Conservation (phyloP, 2,888 invertebrate species). For the Agrochola circellaris region DNA sequence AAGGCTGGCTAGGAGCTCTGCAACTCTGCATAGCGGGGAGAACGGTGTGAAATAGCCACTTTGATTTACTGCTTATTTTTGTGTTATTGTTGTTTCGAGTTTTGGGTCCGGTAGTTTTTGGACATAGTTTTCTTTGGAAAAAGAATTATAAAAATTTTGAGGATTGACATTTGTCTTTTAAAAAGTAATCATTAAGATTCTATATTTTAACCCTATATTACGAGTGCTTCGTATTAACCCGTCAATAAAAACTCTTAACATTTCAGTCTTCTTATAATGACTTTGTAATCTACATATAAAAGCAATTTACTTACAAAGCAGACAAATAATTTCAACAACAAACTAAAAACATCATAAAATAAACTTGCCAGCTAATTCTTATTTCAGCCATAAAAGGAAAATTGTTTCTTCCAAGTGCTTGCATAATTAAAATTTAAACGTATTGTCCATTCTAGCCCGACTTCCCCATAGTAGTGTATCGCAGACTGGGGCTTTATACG, state of each 20-base stretch:
- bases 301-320: slow-evolving; percentile 14
- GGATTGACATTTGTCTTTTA: background rate
- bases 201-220: background rate
- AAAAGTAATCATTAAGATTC: background rate
- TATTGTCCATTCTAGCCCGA: slow-evolving; percentile 82
- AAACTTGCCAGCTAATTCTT: slow-evolving; percentile 66
- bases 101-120: slow-evolving; percentile 17
- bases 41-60: slow-evolving; percentile 66
- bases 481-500: slow-evolving; percentile 89
- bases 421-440: slow-evolving; percentile 87
- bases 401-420: slow-evolving; percentile 72
- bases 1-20: slow-evolving; percentile 82
- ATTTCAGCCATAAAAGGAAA: slow-evolving; percentile 72
- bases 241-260: background rate
- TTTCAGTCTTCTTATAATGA: background rate
- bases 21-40: slow-evolving; percentile 84
- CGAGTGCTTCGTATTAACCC: background rate
- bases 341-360: slow-evolving; percentile 58
- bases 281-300: slow-evolving; percentile 7
- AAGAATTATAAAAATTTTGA: fast-evolving
- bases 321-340: slow-evolving; percentile 14
- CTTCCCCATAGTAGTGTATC: slow-evolving; percentile 85
- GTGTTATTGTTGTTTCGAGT: slow-evolving; percentile 38
- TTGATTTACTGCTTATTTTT: slow-evolving; percentile 55
- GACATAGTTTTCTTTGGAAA: background rate